These are phyloP conservation scores for Hoplias malabaricus DNA, from an alignment of 2,113 vertebrate species.

Conservation along the genomic window DNA sequence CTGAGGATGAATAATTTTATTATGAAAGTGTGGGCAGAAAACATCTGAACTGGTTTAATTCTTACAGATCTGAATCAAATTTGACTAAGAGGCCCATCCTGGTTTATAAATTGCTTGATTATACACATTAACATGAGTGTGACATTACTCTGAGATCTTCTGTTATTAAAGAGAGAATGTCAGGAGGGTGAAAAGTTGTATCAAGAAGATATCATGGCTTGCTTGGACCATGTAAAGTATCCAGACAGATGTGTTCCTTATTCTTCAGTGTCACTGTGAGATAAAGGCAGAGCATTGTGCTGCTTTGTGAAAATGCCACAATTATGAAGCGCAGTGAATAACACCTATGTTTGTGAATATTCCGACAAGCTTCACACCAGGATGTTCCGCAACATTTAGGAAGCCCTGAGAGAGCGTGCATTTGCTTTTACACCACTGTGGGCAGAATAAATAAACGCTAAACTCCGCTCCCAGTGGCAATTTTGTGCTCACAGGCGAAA, in stretches of 20 bases:
- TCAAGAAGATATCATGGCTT: not conserved
- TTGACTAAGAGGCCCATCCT: too few species aligned
- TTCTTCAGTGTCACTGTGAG: not conserved
- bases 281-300: slow-evolving; percentile 9
- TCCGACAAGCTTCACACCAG: not conserved
- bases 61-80: too few species aligned
- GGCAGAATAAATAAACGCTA: slow-evolving; percentile 58
- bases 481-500: slow-evolving; percentile 51
- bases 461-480: slow-evolving; percentile 54
- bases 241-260: not conserved
- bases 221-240: not conserved
- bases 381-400: slow-evolving; percentile 7
- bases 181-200: too few species aligned
- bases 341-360: not conserved
- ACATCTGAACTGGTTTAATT: too few species aligned
- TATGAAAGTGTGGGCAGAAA: too few species aligned
- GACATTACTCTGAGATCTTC: too few species aligned
- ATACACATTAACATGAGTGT: too few species aligned
- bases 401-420: slow-evolving; percentile 35
- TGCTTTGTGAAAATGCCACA: slow-evolving; percentile 2
- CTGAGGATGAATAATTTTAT: too few species aligned
- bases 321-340: not conserved
- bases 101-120: too few species aligned
- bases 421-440: slow-evolving; percentile 45
- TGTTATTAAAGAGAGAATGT: too few species aligned